phyloP scores from a whole-genome alignment of 2,113 vertebrate genomes.

The Calyptomena viridis region DNA sequence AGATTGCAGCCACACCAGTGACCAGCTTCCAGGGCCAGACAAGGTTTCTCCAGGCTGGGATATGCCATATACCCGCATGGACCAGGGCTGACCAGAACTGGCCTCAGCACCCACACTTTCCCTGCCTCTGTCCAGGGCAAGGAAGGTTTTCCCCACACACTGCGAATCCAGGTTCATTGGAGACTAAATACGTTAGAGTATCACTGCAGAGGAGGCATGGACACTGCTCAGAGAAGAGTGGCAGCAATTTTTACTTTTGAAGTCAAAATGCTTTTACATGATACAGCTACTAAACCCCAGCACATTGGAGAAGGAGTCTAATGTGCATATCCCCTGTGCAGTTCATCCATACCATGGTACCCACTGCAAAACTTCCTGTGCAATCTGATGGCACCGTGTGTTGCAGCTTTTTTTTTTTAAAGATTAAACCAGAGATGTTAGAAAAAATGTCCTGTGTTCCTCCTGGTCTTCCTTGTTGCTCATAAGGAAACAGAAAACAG shows the following conservation, averaged over 20 bases:
- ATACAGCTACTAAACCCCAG: background rate
- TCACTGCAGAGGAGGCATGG: background rate
- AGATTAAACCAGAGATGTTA: background rate
- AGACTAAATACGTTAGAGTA: background rate
- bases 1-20: background rate
- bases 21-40: background rate
- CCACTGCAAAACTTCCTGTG: background rate
- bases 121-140: background rate
- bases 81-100: background rate
- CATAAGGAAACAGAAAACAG: background rate
- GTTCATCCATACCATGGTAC: rapidly evolving
- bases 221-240: background rate
- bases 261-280: background rate
- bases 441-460: background rate
- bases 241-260: background rate
- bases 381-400: background rate
- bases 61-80: rapidly evolving
- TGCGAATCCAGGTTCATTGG: background rate
- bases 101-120: rapidly evolving
- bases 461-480: background rate
- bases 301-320: background rate
- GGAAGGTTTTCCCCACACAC: background rate
- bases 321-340: rapidly evolving
- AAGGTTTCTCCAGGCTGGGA: background rate
- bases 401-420: background rate